Base-by-base conservation (phyloP, 2,113 vertebrate species). In the Corapipo altera region DNA sequence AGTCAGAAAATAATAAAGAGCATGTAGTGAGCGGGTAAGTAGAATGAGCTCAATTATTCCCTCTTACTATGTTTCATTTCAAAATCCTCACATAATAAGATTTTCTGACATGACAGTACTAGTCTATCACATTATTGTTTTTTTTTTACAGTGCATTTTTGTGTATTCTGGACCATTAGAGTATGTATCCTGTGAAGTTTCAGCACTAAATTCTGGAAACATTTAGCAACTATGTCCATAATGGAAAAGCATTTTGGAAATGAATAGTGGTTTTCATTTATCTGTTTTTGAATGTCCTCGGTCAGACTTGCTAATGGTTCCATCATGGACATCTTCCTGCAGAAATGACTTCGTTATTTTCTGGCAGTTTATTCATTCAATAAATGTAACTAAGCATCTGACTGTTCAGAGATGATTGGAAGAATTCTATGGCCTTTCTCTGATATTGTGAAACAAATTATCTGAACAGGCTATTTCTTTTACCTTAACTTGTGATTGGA, bases 131-230 rank as follows among this genome's bases (percentile, higher is more conserved):
- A 66, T 93, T 85, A 77, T 48, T 93, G 62, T 8, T 80, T 96
- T 96, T 96, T 88, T 77, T 96, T 88, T 77, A 73, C 61, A 84
- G 39, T 62, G 48, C 41, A 86, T 43, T 88, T 88, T 87, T 90
- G 19, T 77, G 24, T 93, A 74, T 89, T 91, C 48, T 71, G 75
- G 48, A 73, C 51, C 64, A 70, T 91, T 79, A 90, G 32, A 80
- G 55, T 77, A 43, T 85, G 52, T 73, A 82, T 78, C 41, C 62
- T 73, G 27, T 85, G 71, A 94, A 78, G 43, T 69, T 93, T 66
- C 74, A 83, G 41, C 54, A 33, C 55, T 93, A 39, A 85, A 80
- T 91, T 94, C 81, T 93, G 75, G 89, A 83, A 91, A 71, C 35
- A 28, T 93, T 88, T 59, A 88, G 71, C 37, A 89, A 28, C 58